A percentile compares a stretch with the other conserved stretches of the same genome.
phyloP scores from a whole-genome alignment of 2,113 vertebrate genomes.

The Pelodiscus sinensis region DNA sequence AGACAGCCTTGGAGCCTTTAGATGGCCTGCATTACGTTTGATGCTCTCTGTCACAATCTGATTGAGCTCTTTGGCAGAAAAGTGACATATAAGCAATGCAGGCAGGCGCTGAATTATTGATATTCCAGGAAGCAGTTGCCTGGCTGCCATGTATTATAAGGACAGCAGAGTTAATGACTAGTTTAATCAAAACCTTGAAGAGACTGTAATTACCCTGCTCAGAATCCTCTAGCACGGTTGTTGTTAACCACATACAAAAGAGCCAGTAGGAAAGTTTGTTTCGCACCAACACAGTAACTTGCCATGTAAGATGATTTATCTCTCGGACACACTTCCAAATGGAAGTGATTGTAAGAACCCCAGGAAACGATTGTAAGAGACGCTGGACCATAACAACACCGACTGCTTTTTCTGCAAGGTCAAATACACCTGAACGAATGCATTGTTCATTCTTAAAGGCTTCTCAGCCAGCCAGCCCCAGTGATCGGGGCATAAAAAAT shows the following conservation, averaged over 20 bases:
- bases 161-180: not conserved
- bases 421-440: not conserved
- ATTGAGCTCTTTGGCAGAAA: not conserved
- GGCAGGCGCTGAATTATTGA: not conserved
- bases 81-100: not conserved
- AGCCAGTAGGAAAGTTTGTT: not conserved
- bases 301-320: not conserved
- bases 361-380: no score
- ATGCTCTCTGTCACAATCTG: not conserved
- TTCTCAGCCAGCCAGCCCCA: not conserved
- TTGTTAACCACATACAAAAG: not conserved
- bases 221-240: not conserved
- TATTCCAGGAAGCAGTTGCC: not conserved
- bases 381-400: no score
- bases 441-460: not conserved
- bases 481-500: not conserved
- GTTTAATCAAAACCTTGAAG: not conserved
- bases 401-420: not conserved
- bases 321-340: not conserved
- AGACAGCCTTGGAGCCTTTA: not conserved
- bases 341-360: not conserved
- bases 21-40: not conserved
- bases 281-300: not conserved
- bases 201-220: not conserved
- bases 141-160: not conserved